Evolutionary conservation across 2,113 vertebrate genomes (phyloP).

Genomic region (Phalacrocorax aristotelis): DNA sequence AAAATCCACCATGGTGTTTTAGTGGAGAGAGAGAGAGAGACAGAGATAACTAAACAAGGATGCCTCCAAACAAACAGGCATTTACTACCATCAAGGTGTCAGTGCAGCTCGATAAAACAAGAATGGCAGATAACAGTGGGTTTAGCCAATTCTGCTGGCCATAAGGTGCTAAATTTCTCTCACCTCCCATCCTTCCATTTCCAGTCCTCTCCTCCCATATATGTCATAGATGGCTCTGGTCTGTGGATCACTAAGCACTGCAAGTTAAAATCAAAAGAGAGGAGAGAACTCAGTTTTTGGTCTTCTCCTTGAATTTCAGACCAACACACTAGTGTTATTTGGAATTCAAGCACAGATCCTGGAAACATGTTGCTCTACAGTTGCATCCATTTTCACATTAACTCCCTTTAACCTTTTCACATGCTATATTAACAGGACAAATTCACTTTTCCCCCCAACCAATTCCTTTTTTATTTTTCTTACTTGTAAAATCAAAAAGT

Average conservation of each 20-base stretch:
- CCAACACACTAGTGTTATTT: not conserved
- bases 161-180: slow-evolving; percentile 20
- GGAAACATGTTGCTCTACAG: not conserved
- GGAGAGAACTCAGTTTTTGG: not conserved
- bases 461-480: not conserved
- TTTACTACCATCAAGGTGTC: not conserved
- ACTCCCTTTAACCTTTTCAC: not conserved
- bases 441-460: not conserved
- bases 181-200: slow-evolving; percentile 99
- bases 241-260: slow-evolving; percentile 96
- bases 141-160: not conserved
- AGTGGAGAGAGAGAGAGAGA: not conserved
- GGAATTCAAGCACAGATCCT: not conserved
- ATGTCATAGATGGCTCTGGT: slow-evolving; percentile 98
- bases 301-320: not conserved
- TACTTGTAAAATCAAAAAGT: not conserved
- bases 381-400: not conserved
- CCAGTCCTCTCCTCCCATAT: slow-evolving; percentile 95
- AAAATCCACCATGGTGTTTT: not conserved
- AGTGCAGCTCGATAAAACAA: not conserved
- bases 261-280: slow-evolving; percentile 47
- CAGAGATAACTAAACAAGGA: not conserved
- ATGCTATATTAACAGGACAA: not conserved
- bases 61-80: not conserved
- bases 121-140: not conserved